Evolutionary conservation across 2,888 invertebrate genomes (phyloP), one percentile per base, ranked within the genome.

Genomic region (Linnaemya vulpina): DNA sequence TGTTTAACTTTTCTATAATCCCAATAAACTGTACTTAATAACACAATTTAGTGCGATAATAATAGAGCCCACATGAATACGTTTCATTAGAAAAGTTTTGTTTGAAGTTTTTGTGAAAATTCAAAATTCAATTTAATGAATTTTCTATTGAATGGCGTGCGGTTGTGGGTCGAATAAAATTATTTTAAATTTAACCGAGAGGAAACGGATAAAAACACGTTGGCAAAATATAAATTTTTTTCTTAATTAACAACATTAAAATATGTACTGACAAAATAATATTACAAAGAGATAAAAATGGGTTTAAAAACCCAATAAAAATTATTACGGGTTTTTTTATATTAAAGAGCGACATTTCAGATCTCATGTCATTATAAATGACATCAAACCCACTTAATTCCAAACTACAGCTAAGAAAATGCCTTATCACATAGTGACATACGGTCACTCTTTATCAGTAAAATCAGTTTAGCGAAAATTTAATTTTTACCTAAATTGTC

Each of bases 21-120:
- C 15, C 22, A 68, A 68, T 68, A 60, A 77, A 77, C 67, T 60
- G 15, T 53, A 68, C 58, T 58, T 46, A 51, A 68, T 38, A 46
- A 49, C 11, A 58, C 22, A 58, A 49, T 38, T 68, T 62, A 51
- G 11, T 43, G 51, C 53, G 49, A 51, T 51, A 35, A 68, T 65
- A 65, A 22, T 35, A 25, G 1, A 3, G 35, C 30, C 30, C 30
- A 30, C 30, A 30, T 20, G 7, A 10, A 9, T 20, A 13, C 11
- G 40, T 43, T 22, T 43, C 13, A 63, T 43, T 49, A 46, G 46
- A 46, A 49, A 71, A 22, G 13, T 43, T 55, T 40, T 53, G 22
- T n/a, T 5, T 11, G 4, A 22, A 25, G 7, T 43, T 71, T 40
- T 43, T 11, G 25, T 9, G 13, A 25, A 70, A 43, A 49, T 51